Evolutionary conservation across 2,888 invertebrate species (phyloP).

Genomic region (Nesidiocoris tenuis): DNA sequence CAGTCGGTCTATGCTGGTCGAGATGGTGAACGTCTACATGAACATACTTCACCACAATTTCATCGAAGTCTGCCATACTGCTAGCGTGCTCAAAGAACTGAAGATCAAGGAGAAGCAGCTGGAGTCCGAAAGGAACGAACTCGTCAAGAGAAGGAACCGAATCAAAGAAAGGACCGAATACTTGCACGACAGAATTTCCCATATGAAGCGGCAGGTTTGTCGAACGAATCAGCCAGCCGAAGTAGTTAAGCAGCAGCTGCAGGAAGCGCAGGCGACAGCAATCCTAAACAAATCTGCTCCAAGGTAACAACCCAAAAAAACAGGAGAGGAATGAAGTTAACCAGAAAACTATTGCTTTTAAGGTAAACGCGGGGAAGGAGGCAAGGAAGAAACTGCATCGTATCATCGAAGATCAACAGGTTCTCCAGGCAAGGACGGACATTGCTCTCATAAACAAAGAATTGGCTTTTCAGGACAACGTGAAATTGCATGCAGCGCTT

Average conservation of each 20-base stretch:
- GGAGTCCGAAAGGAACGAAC: constrained; percentile 9
- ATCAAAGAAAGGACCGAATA: constrained; percentile 34
- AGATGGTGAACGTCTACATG: constrained; percentile 28
- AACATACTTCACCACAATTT: constrained; percentile 36
- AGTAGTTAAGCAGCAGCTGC: too few species aligned
- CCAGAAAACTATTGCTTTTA: too few species aligned
- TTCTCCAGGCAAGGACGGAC: constrained; percentile 8
- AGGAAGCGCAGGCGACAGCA: too few species aligned
- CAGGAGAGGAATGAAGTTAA: too few species aligned
- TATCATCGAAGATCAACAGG: constrained; percentile 23
- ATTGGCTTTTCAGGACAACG: constrained; percentile 25
- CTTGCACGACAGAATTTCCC: constrained; percentile 33
- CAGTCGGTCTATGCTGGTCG: constrained; percentile 18
- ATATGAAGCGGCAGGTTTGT: constrained; percentile 19
- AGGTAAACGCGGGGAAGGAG: constrained; percentile 32
- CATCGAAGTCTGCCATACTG: constrained; percentile 32
- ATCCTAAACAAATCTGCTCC: too few species aligned
- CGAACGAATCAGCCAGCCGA: too few species aligned
- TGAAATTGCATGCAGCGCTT: background rate
- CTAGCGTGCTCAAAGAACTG: constrained; percentile 21
- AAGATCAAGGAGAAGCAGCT: constrained; percentile 21
- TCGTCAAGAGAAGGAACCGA: constrained; percentile 3
- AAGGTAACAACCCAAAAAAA: too few species aligned
- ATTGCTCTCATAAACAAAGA: constrained; percentile 24
- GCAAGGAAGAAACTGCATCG: constrained; percentile 29